A percentile compares a stretch with the other conserved stretches of the same genome.
Evolutionary conservation across 2,888 invertebrate species (phyloP).

Genomic region (Urechis unicinctus): DNA sequence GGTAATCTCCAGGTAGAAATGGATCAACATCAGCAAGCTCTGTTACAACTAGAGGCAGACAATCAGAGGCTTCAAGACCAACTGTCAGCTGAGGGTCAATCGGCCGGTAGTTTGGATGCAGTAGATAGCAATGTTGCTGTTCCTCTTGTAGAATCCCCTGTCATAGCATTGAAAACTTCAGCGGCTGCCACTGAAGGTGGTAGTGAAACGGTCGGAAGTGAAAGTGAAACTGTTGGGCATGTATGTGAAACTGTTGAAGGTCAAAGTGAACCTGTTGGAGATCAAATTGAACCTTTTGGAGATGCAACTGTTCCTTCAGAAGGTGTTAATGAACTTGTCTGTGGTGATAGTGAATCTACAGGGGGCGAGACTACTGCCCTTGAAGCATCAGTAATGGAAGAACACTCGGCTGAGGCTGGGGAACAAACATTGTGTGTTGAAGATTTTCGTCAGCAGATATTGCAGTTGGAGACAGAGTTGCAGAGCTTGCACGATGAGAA

Average conservation of each 20-base stretch:
- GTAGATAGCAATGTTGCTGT: neutral
- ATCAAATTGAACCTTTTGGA: too few species aligned
- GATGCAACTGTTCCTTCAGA: too few species aligned
- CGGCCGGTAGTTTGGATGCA: too few species aligned
- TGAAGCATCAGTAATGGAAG: constrained; percentile 6
- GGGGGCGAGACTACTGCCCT: constrained; percentile 6
- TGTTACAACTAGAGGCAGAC: neutral
- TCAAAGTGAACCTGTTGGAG: too few species aligned
- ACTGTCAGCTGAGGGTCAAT: too few species aligned
- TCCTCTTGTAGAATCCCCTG: neutral
- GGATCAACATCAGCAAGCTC: too few species aligned
- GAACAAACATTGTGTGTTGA: neutral
- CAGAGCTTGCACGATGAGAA: constrained; percentile 9
- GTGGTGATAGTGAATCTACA: too few species aligned
- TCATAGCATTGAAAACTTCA: neutral
- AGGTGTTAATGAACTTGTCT: too few species aligned
- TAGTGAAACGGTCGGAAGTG: neutral
- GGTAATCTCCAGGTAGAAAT: too few species aligned
- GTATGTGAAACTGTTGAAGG: neutral
- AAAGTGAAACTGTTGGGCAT: neutral
- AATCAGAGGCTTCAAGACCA: too few species aligned
- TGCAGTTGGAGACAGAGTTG: constrained; percentile 13
- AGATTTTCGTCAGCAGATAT: neutral
- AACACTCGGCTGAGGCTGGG: neutral
- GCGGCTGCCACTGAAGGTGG: neutral